Percentiles rank a stretch among this genome's conserved stretches.
Evolutionary conservation across 2,113 vertebrate genomes (phyloP).

Genomic region (Mixornis gularis): DNA sequence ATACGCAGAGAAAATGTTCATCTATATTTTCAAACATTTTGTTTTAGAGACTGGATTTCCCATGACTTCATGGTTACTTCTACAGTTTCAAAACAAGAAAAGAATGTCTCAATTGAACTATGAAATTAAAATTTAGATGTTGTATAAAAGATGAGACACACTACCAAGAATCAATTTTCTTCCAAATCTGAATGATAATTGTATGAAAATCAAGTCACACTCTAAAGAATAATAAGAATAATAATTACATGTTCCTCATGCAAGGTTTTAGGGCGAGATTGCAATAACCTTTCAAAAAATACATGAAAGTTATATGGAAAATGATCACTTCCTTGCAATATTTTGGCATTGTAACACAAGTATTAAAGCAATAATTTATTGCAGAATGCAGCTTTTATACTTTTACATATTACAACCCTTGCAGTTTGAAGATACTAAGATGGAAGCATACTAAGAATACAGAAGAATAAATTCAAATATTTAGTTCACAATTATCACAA

Average conservation of each 20-base stretch:
- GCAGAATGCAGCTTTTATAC: neutral
- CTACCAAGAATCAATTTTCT: neutral
- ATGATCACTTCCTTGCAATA: neutral
- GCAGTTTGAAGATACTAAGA: neutral
- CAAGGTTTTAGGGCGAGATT: neutral
- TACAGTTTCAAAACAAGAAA: neutral
- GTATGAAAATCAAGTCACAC: neutral
- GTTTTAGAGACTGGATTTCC: neutral
- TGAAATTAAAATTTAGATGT: neutral
- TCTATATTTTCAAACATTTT: neutral
- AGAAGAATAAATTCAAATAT: neutral
- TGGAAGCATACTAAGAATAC: neutral
- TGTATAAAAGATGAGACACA: neutral
- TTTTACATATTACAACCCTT: neutral
- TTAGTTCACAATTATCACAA: neutral
- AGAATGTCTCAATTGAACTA: neutral
- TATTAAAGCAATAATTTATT: neutral
- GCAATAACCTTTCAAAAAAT: neutral
- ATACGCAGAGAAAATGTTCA: neutral
- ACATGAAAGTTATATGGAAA: neutral
- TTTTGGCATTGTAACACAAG: neutral
- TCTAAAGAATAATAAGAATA: neutral
- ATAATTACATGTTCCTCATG: neutral
- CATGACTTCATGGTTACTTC: neutral
- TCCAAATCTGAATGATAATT: neutral